Conservation (phyloP, 2,888 invertebrate species). For the Tillus elongatus region DNA sequence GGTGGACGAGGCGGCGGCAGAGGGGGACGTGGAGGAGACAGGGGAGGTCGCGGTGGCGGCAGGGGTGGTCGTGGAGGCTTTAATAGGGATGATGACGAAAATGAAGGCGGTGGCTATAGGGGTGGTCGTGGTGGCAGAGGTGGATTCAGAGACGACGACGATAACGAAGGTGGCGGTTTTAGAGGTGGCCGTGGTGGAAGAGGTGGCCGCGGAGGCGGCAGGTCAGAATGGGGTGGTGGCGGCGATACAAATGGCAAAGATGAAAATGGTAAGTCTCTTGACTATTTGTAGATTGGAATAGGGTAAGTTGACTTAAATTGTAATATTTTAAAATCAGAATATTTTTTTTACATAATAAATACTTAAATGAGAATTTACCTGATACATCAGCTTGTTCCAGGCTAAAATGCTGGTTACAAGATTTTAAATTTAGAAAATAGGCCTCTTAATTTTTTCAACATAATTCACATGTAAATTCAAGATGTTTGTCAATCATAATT, state of each 20-base stretch:
- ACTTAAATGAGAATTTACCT: too few species aligned
- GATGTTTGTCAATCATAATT: too few species aligned
- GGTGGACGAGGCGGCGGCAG: conserved; percentile 38
- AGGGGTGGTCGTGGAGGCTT: conserved; percentile 20
- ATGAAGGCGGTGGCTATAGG: conserved; percentile 16
- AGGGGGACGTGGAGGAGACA: conserved; percentile 36
- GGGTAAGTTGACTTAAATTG: not conserved
- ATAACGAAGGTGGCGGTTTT: conserved; percentile 19
- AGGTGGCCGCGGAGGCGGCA: conserved; percentile 16
- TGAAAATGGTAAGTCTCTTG: conserved; percentile 17
- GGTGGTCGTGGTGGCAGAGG: conserved; percentile 22
- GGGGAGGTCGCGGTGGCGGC: conserved; percentile 14
- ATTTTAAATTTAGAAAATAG: too few species aligned
- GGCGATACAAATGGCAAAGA: conserved; percentile 21
- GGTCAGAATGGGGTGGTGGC: conserved; percentile 6
- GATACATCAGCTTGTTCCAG: too few species aligned
- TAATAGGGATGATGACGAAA: conserved; percentile 20
- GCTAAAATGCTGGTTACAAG: too few species aligned
- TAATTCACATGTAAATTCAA: too few species aligned
- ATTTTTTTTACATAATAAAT: too few species aligned
- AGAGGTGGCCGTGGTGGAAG: conserved; percentile 17
- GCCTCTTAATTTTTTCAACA: too few species aligned
- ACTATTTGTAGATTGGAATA: conserved; percentile 4
- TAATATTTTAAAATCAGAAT: not conserved
- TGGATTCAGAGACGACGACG: conserved; percentile 18